Base-by-base conservation (phyloP, 2,888 invertebrate species). In the Ophioninae sp. region DNA sequence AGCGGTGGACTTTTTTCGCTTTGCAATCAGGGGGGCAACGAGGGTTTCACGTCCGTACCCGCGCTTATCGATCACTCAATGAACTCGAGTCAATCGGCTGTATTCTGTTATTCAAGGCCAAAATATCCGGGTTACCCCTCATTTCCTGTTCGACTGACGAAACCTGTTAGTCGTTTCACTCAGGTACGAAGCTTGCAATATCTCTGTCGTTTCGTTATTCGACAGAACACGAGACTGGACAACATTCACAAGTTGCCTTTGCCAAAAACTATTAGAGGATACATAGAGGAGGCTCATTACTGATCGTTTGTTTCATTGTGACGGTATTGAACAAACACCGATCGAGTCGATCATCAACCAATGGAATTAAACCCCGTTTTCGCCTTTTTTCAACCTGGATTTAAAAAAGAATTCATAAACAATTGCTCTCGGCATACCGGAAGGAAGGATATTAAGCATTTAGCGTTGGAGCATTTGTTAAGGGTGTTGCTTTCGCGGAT, bases 11-110 rank as follows among this genome's bases (percentile, higher is more conserved):
- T 95, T 85, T 96, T 95, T 90, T 94, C 94, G 58, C 88, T 94
- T 23, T 94, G 94, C 86, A 95, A 95, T 92, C 94, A 94, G 89
- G 94, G 94, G 85, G 94, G 94, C 23, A 88, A 84, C 20, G 93
- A 94, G 87, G 94, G 94, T 74, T 94, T 94, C 87, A 89, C 93
- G 44, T 95, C 95, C 0, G 95, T 97, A 83, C 95, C 95, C 8
- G 96, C 96, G 88, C 94, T 97, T 87, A 96, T 97, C 82, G 95
- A 96, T 85, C 95, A 96, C 88, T 96, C 96, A n/a, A 94, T 97
- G 93, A 94, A 94, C 87, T 95, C 95, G 86, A 96, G 96, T 74
- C 95, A 95, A 87, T 95, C 95, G 68, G 95, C 95, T 63, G 95
- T 96, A 71, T 95, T 96, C 89, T 96, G 96, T 91, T 96, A 96